These are phyloP conservation scores for Andrena minutula DNA, from an alignment of 2,888 invertebrate species.

Conservation along the genomic window DNA sequence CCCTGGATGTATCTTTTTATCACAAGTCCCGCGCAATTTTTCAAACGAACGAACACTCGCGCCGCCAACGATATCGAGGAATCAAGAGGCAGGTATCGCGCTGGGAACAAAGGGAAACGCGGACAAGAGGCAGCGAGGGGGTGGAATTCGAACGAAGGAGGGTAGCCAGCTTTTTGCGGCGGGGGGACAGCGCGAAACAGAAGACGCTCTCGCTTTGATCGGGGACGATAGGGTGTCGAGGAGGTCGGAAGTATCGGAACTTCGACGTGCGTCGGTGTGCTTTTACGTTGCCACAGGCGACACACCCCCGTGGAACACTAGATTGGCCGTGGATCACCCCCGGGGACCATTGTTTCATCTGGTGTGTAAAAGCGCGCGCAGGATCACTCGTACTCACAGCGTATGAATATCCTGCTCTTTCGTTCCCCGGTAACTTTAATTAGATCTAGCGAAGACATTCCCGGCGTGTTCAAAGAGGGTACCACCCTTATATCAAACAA, in stretches of 20 bases:
- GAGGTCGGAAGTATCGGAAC: constrained; percentile 39
- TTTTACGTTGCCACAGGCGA: constrained; percentile 28
- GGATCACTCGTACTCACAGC: constrained; percentile 6
- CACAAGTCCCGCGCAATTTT: constrained; percentile 48
- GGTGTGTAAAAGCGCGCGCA: not conserved
- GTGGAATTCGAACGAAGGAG: constrained; percentile 6
- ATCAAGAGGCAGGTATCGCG: constrained; percentile 32
- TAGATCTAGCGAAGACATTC: not conserved
- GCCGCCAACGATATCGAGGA: constrained; percentile 32
- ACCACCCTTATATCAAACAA: too few species aligned
- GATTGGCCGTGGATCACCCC: constrained; percentile 59
- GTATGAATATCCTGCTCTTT: not conserved
- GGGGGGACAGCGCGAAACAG: constrained; percentile 29
- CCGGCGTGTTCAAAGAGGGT: too few species aligned
- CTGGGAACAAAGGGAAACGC: constrained; percentile 11
- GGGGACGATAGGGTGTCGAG: constrained; percentile 46
- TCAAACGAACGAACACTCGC: constrained; percentile 52
- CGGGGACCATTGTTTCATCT: constrained; percentile 40
- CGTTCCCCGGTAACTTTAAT: not conserved
- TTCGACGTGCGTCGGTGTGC: constrained; percentile 47
- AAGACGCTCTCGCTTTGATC: constrained; percentile 60
- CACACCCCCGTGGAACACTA: constrained; percentile 13
- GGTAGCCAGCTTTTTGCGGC: constrained; percentile 41
- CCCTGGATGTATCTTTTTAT: constrained; percentile 25
- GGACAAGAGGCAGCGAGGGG: not conserved